These are phyloP conservation scores for Varroa destructor DNA, from an alignment of 1,140 invertebrate species.

Conservation along the genomic window DNA sequence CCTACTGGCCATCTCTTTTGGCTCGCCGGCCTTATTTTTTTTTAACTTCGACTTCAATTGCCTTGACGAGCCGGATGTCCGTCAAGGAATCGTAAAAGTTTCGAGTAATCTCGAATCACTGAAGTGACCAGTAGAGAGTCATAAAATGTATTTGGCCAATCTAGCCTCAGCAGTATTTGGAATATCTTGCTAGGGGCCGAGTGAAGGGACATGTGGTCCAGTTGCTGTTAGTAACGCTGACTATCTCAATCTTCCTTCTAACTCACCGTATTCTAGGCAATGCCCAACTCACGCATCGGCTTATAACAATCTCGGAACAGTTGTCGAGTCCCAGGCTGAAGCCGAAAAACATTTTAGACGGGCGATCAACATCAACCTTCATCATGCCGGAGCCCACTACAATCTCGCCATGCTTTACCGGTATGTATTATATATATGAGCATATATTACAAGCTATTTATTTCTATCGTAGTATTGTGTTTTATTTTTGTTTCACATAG, in stretches of 20 bases:
- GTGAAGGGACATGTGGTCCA: background rate
- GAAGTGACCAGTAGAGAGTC: too few species aligned
- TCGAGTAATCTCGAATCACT: too few species aligned
- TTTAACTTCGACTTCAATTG: too few species aligned
- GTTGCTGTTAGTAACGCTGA: background rate
- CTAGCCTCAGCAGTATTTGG: too few species aligned
- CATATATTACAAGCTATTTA: conserved; percentile 11
- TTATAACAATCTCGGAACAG: conserved; percentile 71
- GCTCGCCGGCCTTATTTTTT: too few species aligned
- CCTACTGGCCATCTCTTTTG: too few species aligned
- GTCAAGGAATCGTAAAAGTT: too few species aligned
- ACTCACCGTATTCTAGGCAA: conserved; percentile 45
- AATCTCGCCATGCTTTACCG: conserved; percentile 70
- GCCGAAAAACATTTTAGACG: conserved; percentile 62
- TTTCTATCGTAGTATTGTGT: background rate
- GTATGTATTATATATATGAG: conserved; percentile 43
- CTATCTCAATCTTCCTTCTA: background rate
- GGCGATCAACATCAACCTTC: conserved; percentile 57
- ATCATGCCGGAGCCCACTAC: conserved; percentile 68
- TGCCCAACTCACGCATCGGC: conserved; percentile 74
- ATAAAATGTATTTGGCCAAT: too few species aligned
- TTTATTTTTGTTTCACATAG: too few species aligned
- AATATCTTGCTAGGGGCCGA: too few species aligned
- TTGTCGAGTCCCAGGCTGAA: conserved; percentile 50
- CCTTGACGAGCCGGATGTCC: too few species aligned